phyloP scores from a whole-genome alignment of 1,140 invertebrate species.

The Campoletis sonorensis region DNA sequence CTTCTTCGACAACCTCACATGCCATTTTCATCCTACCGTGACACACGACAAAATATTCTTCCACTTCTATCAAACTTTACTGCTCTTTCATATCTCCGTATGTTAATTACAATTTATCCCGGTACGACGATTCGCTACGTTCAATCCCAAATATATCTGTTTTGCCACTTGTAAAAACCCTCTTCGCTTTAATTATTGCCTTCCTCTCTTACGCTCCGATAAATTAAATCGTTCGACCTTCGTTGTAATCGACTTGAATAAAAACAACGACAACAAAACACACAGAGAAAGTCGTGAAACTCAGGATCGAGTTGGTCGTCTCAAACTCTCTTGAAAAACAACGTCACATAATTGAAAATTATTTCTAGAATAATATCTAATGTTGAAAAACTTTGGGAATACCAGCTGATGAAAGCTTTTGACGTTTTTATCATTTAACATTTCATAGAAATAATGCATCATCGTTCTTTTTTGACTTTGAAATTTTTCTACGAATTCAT shows the following conservation, averaged over 20 bases:
- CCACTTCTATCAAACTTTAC: neutral
- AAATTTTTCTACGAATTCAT: neutral
- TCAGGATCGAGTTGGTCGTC: no score
- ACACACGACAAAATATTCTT: conserved; percentile 11
- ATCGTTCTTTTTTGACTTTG: no score
- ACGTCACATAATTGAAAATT: no score
- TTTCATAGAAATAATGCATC: no score
- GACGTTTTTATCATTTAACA: no score
- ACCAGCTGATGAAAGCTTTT: no score
- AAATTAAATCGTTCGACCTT: conserved; percentile 24
- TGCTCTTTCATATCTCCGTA: conserved; percentile 60
- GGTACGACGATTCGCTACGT: conserved; percentile 55
- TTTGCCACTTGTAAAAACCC: conserved; percentile 11
- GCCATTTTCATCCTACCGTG: neutral
- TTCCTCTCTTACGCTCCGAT: conserved; percentile 27
- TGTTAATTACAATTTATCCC: conserved; percentile 66
- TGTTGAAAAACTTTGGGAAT: no score
- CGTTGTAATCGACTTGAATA: no score
- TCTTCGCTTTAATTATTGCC: conserved; percentile 25
- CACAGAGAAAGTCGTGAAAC: no score
- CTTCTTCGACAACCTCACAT: conserved; percentile 39
- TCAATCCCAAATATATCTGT: conserved; percentile 16
- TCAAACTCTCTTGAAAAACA: no score
- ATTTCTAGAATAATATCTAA: no score
- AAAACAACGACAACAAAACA: no score